These are phyloP conservation scores for Lasioglossum calceatum DNA, from an alignment of 2,888 invertebrate genomes.

Conservation along the genomic window DNA sequence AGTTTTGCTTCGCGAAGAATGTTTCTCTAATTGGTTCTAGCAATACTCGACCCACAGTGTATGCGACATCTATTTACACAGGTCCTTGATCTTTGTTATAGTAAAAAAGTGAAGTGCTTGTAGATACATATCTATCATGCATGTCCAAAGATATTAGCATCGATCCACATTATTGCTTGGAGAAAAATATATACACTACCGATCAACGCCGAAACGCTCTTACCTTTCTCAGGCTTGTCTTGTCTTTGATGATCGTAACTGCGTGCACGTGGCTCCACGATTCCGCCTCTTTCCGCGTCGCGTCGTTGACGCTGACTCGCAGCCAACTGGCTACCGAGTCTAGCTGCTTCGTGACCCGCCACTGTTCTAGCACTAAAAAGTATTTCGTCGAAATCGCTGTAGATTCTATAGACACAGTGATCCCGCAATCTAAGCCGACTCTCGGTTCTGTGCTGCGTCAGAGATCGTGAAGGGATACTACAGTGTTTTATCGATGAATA, in stretches of 20 bases:
- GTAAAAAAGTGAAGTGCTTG: slow-evolving; percentile 12
- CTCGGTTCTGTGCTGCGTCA: too few species aligned
- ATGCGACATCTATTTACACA: slow-evolving; percentile 32
- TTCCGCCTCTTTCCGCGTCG: slow-evolving; percentile 77
- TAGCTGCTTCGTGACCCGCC: slow-evolving; percentile 92
- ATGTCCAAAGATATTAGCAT: slow-evolving; percentile 34
- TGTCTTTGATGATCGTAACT: slow-evolving; percentile 88
- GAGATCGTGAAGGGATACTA: too few species aligned
- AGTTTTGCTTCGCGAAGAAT: background rate
- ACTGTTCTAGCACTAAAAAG: slow-evolving; percentile 86
- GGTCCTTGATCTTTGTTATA: background rate
- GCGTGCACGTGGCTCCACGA: slow-evolving; percentile 87
- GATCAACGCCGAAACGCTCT: slow-evolving; percentile 64
- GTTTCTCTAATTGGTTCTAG: background rate
- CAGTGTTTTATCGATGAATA: too few species aligned
- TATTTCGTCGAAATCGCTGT: background rate
- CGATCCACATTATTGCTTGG: slow-evolving; percentile 16
- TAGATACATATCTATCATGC: slow-evolving; percentile 43
- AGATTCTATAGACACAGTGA: background rate
- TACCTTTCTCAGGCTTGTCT: slow-evolving; percentile 85
- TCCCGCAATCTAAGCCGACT: too few species aligned
- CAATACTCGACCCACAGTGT: slow-evolving; percentile 3
- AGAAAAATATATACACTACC: slow-evolving; percentile 14
- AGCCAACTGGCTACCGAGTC: slow-evolving; percentile 87
- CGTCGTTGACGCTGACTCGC: slow-evolving; percentile 83